Evolutionary conservation across 2,113 vertebrate species (phyloP), one percentile per base, ranked within the genome.

Genomic region (Leucoraja erinaceus): DNA sequence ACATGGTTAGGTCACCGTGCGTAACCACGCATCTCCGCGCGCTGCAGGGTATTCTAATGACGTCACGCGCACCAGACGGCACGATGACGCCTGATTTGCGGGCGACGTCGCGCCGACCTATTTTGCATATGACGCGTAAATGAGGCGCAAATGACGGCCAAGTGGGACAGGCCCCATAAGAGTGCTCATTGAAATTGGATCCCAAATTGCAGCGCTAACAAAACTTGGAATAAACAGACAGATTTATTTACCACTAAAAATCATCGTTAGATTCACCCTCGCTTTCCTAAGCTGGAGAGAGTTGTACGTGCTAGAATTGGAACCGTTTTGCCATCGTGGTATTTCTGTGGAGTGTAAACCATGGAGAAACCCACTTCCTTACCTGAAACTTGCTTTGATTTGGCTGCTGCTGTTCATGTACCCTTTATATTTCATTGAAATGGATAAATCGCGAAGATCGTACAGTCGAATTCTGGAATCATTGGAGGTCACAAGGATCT

Each of bases 301-400:
- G 38, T 22, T 25, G 5, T n/a, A 25, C 99, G 95, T 99, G 98
- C 98, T 98, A 99, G 76, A 99, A 94, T 78, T 98, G 94, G 93
- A 99, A 3, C 99, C 0, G 98, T 99, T 96, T 99, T 99, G 94
- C 99, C 98, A 66, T 0, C 98, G 99, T 99, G 99, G 94, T 99
- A 99, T 95, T 99, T 99, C 98, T 99, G 94, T 10, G 74, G 93
- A 94, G 20, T 38, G 33, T 31, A 90, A 90, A 38, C 31, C 31
- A 90, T 70, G 38, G 47, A 74, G 68, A 91, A 88, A 31, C n/a
- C 3, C 66, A 91, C 10, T 33, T 10, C n/a, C 94, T 96, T 96
- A 99, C 98, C 99, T 99, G 96, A 99, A 99, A 95, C 98, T 99
- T 78, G 99, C 99, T 96, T 99, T 99, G 95, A 99, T 99, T 95